phyloP scores from a whole-genome alignment of 1,140 invertebrate genomes.

The Chironomus tepperi region DNA sequence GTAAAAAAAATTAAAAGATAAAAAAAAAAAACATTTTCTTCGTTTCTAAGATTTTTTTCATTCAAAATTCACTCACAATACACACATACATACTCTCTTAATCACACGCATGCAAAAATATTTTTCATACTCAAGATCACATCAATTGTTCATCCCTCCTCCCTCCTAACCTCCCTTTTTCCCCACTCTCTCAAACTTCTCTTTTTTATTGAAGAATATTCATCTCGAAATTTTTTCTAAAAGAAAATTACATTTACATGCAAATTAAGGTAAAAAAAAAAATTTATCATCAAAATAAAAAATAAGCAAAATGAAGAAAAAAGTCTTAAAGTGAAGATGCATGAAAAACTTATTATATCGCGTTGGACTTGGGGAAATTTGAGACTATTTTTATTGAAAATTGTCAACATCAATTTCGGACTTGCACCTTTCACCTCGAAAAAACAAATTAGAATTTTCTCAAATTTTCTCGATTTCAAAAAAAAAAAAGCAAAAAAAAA shows the following conservation, averaged over 20 bases:
- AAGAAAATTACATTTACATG: background rate
- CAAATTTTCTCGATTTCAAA: too few relatives aligned
- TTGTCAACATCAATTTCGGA: too few relatives aligned
- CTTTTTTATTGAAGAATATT: background rate
- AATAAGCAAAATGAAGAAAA: background rate
- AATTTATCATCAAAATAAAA: background rate
- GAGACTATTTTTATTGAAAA: too few relatives aligned
- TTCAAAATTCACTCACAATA: too few relatives aligned
- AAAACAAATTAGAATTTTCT: too few relatives aligned
- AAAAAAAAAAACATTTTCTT: background rate
- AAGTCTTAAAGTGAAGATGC: conserved; percentile 4
- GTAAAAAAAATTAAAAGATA: background rate
- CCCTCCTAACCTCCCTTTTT: background rate
- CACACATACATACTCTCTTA: too few relatives aligned
- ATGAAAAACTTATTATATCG: background rate
- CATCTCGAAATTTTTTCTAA: background rate
- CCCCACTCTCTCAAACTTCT: background rate
- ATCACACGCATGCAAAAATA: too few relatives aligned
- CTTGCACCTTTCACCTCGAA: too few relatives aligned
- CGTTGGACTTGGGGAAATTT: too few relatives aligned
- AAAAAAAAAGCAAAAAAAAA: too few relatives aligned
- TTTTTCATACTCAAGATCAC: too few relatives aligned
- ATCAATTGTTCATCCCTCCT: background rate
- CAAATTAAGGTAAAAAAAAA: background rate
- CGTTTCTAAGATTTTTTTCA: background rate